Evolutionary conservation across 2,113 vertebrate species (phyloP).

Genomic region (Calypte anna): DNA sequence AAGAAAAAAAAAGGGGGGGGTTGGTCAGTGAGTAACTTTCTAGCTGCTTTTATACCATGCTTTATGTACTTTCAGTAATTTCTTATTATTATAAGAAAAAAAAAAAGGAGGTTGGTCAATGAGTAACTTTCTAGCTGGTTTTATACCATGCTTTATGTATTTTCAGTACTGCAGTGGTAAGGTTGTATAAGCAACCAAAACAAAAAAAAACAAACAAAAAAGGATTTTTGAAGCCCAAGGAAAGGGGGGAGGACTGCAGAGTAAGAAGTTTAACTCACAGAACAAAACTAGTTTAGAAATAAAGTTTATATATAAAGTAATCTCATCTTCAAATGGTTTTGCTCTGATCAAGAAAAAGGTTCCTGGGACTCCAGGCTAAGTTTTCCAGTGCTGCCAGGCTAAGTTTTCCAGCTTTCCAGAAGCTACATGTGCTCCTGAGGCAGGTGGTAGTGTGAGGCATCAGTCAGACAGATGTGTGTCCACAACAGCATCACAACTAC

Average conservation of each 20-base stretch:
- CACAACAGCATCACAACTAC: neutral
- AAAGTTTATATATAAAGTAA: neutral
- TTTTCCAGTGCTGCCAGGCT: neutral
- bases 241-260: neutral
- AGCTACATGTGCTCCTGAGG: neutral
- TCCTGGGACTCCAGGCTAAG: neutral
- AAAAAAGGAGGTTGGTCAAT: too few species aligned
- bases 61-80: neutral
- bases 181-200: neutral
- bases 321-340: neutral
- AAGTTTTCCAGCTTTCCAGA: too few species aligned
- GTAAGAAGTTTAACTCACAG: neutral
- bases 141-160: neutral
- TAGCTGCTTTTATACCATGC: neutral
- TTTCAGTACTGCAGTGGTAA: rapidly evolving
- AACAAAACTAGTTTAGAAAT: neutral
- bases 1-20: neutral
- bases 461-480: neutral
- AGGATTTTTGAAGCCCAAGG: neutral
- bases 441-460: rapidly evolving
- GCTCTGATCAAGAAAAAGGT: neutral
- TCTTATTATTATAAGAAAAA: neutral
- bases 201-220: neutral
- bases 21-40: slow-evolving; percentile 11
- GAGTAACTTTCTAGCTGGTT: too few species aligned